Conservation (phyloP, 2,888 invertebrate genomes). For the Congeria kusceri region DNA sequence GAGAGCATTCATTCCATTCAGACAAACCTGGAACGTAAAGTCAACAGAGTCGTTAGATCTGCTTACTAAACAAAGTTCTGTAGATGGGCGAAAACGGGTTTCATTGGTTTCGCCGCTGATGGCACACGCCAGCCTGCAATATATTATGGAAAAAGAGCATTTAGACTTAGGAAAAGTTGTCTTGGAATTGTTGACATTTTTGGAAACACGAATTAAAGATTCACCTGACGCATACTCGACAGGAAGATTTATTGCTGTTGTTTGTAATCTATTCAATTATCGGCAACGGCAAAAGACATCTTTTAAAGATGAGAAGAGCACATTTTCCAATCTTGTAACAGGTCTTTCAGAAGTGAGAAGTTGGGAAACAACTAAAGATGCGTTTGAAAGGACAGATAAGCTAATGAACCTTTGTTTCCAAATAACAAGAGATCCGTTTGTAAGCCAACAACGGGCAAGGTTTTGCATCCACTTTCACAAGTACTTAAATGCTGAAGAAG, state of each 20-base stretch:
- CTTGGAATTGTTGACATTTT: background rate
- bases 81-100: background rate
- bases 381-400: background rate
- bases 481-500: background rate
- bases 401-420: background rate
- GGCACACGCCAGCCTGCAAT: background rate
- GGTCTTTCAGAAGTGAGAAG: background rate
- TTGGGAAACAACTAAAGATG: background rate
- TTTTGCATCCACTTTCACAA: constrained; percentile 2
- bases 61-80: background rate
- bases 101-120: background rate
- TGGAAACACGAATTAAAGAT: background rate
- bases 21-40: background rate
- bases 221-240: background rate
- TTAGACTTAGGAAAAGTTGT: background rate
- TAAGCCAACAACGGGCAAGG: background rate
- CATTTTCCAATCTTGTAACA: background rate
- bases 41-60: background rate
- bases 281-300: background rate
- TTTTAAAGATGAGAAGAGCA: background rate
- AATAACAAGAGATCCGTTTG: background rate
- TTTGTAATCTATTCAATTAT: constrained; percentile 4
- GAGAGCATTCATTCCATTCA: too few relatives aligned
- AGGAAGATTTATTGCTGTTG: background rate
- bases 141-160: background rate